Evolutionary conservation across 2,888 invertebrate genomes (phyloP).

Genomic region (Drosophila barbarae): DNA sequence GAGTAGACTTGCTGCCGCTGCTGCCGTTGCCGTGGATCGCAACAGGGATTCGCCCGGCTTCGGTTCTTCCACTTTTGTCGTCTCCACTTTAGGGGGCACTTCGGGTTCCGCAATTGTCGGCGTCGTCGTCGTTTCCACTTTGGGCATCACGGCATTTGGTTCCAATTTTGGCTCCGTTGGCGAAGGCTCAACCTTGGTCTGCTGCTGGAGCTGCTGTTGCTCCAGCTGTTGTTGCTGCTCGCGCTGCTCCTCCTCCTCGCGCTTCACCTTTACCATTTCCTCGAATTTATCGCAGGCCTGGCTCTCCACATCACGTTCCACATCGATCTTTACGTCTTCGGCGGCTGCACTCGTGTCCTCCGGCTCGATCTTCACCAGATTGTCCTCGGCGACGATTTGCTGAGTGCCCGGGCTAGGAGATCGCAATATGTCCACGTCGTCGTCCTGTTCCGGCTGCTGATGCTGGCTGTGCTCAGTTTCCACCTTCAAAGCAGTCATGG

Average conservation of each 20-base stretch:
- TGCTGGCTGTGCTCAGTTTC: constrained; percentile 18
- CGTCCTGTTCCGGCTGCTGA: constrained; percentile 67
- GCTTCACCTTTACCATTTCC: constrained; percentile 62
- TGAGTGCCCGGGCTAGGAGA: constrained; percentile 77
- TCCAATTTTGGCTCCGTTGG: constrained; percentile 40
- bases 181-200: constrained; percentile 4
- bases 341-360: constrained; percentile 77
- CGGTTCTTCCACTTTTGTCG: constrained; percentile 50
- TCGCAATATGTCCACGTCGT: constrained; percentile 78
- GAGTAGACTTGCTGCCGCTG: constrained; percentile 28
- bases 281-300: constrained; percentile 73
- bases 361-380: constrained; percentile 78
- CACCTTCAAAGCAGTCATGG: constrained; percentile 20
- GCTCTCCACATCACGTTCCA: constrained; percentile 77
- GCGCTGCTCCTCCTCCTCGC: constrained; percentile 48
- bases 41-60: constrained; percentile 59
- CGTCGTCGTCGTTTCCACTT: constrained; percentile 5
- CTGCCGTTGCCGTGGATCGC: constrained; percentile 39
- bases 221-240: constrained; percentile 22
- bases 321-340: constrained; percentile 78
- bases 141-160: not conserved
- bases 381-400: constrained; percentile 78
- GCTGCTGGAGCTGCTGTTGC: constrained; percentile 5
- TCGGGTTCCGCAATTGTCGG: not conserved
- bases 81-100: constrained; percentile 37